A percentile compares a stretch with the other conserved stretches of the same genome.
These are phyloP conservation scores for Salmo trutta DNA, from an alignment of 2,797 vertebrate genomes.

Conservation along the genomic window DNA sequence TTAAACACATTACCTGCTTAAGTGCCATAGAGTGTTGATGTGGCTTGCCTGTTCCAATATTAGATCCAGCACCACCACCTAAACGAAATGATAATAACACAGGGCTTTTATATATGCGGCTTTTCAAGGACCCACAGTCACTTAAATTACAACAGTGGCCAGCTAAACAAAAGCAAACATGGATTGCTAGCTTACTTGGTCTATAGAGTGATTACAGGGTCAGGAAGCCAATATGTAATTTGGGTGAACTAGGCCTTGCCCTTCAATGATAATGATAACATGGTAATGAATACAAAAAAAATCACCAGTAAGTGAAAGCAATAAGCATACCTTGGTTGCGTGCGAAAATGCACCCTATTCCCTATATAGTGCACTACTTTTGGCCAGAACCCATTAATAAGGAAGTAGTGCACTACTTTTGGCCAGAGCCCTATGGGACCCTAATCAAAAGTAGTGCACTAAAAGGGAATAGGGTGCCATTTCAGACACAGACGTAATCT, in stretches of 20 bases:
- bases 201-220: too few relatives aligned
- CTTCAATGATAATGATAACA: background rate
- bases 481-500: background rate
- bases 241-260: too few relatives aligned
- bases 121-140: too few relatives aligned
- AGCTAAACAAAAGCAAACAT: too few relatives aligned
- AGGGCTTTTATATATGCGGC: too few relatives aligned
- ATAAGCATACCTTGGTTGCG: background rate
- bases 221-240: too few relatives aligned
- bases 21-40: slow-evolving; percentile 40
- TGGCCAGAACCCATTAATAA: background rate
- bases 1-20: slow-evolving; percentile 52
- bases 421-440: background rate
- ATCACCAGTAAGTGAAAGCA: background rate
- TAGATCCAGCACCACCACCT: slow-evolving; percentile 50
- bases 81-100: slow-evolving; percentile 12
- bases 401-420: background rate
- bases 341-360: background rate
- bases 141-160: too few relatives aligned
- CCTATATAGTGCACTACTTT: background rate
- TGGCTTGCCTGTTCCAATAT: slow-evolving; percentile 51
- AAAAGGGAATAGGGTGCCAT: background rate
- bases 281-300: background rate
- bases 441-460: background rate
- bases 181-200: too few relatives aligned